These are phyloP conservation scores for Onychomys leucogaster DNA, from an alignment of 2,797 vertebrate species.

Conservation along the genomic window DNA sequence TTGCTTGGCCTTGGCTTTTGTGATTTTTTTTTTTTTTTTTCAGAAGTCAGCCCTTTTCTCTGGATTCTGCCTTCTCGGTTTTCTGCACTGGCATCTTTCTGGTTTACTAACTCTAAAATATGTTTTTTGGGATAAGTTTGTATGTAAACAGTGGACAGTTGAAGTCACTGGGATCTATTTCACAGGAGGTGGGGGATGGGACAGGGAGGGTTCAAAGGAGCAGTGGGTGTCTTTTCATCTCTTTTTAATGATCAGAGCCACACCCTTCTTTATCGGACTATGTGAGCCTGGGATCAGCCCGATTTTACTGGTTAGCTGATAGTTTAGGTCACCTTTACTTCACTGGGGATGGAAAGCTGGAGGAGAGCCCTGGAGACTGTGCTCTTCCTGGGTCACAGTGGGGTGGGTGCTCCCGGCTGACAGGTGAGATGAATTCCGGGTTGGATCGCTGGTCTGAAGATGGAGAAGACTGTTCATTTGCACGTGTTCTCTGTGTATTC, in stretches of 20 bases:
- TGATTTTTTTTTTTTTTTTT: constrained; percentile 59
- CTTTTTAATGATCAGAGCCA: background rate
- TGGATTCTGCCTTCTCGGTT: constrained; percentile 60
- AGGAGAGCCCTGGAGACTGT: background rate
- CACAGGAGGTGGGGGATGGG: background rate
- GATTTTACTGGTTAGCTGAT: background rate
- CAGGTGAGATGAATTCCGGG: background rate
- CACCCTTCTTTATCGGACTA: background rate
- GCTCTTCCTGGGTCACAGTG: background rate
- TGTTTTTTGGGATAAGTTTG: constrained; percentile 66
- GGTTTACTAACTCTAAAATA: constrained; percentile 35
- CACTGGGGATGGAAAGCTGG: background rate
- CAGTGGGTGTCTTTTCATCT: background rate
- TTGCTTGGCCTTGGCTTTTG: constrained; percentile 69
- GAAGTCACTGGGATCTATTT: constrained; percentile 33
- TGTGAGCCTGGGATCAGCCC: background rate
- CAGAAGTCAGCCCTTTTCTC: constrained; percentile 79
- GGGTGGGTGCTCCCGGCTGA: background rate
- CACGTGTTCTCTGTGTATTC: background rate
- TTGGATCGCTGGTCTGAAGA: background rate
- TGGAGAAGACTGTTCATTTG: background rate
- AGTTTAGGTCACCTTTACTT: background rate
- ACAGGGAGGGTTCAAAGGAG: background rate
- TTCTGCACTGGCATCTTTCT: constrained; percentile 71
- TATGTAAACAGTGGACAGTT: constrained; percentile 65